A percentile compares a stretch with the other conserved stretches of the same genome.
phyloP scores from a whole-genome alignment of 2,888 invertebrate genomes.

The Nephrotoma appendiculata region DNA sequence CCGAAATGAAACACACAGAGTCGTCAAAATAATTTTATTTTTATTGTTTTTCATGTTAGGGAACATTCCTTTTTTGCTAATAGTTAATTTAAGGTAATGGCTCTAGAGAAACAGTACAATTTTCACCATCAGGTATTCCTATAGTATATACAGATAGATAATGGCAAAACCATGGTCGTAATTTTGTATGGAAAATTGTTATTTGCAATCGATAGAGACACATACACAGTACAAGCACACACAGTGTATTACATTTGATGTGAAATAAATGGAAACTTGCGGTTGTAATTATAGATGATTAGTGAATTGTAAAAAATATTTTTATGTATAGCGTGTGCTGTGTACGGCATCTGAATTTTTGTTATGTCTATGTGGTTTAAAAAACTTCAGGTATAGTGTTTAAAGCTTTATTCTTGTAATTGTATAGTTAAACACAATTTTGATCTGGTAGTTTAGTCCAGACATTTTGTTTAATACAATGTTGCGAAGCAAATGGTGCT shows the following conservation, averaged over 20 bases:
- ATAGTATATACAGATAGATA: background rate
- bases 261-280: background rate
- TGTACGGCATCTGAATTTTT: background rate
- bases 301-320: background rate
- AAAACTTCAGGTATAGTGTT: background rate
- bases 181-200: background rate
- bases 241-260: background rate
- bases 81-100: background rate
- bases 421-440: too few species aligned
- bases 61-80: background rate
- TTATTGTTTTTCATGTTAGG: background rate
- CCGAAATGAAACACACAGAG: background rate
- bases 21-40: background rate
- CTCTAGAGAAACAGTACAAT: background rate
- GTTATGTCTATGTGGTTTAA: background rate
- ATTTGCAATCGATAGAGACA: background rate
- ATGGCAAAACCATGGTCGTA: background rate
- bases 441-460: too few species aligned
- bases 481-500: too few species aligned
- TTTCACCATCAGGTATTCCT: background rate
- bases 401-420: too few species aligned
- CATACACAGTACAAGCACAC: background rate
- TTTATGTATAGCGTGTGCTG: background rate
- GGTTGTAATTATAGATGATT: background rate
- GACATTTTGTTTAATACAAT: too few species aligned